phyloP scores from a whole-genome alignment of 2,888 invertebrate genomes.

The Luffia ferchaultella region DNA sequence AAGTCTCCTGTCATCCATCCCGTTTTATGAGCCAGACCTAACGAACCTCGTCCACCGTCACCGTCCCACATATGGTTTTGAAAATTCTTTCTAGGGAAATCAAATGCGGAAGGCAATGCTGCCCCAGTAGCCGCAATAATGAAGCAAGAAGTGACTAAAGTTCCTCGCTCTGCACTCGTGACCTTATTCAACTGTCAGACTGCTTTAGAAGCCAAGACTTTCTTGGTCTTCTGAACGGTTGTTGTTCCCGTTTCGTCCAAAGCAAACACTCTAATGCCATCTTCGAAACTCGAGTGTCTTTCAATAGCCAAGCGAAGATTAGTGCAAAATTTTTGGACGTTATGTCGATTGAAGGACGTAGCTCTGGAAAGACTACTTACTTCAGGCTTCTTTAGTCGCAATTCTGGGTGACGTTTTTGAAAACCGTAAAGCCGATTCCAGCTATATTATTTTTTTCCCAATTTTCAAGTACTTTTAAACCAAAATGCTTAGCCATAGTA shows the following conservation, averaged over 20 bases:
- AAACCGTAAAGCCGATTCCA: conserved; percentile 15
- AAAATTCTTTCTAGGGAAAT: conserved; percentile 21
- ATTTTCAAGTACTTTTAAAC: conserved; percentile 14
- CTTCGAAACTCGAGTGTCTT: conserved; percentile 15
- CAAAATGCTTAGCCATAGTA: conserved; percentile 12
- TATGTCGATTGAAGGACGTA: conserved; percentile 17
- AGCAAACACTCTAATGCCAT: conserved; percentile 26
- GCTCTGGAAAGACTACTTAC: conserved; percentile 16
- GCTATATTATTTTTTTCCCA: conserved; percentile 15
- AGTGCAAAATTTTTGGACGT: conserved; percentile 8
- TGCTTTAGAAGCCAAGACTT: conserved; percentile 9
- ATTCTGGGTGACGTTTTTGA: conserved; percentile 13
- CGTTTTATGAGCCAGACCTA: conserved; percentile 25
- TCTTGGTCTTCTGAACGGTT: conserved; percentile 9
- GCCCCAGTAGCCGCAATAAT: conserved; percentile 20
- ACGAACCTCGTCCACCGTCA: conserved; percentile 27
- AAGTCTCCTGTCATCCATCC: conserved; percentile 31
- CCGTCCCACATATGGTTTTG: conserved; percentile 22
- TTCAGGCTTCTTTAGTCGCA: conserved; percentile 12
- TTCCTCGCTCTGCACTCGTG: conserved; percentile 9
- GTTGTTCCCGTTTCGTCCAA: conserved; percentile 24
- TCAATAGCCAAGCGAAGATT: conserved; percentile 9
- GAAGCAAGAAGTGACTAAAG: conserved; percentile 19
- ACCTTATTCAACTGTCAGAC: conserved; percentile 10
- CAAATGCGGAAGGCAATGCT: conserved; percentile 19